phyloP scores from a whole-genome alignment of 1,140 invertebrate species.

The Plodia interpunctella region DNA sequence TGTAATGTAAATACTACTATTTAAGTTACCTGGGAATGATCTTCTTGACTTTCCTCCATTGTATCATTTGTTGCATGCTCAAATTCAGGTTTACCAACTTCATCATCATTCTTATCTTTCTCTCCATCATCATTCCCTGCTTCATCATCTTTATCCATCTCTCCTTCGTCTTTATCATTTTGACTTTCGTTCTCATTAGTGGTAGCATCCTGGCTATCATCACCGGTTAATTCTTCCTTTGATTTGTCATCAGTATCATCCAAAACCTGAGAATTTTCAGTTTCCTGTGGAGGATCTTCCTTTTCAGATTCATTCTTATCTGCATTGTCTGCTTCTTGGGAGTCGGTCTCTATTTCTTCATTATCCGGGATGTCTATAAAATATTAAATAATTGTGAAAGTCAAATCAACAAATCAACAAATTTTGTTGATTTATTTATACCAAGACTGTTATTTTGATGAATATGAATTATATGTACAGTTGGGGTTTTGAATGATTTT shows the following conservation, averaged over 20 bases:
- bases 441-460: too few relatives aligned
- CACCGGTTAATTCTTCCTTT: constrained; percentile 6
- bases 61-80: constrained; percentile 62
- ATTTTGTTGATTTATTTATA: too few relatives aligned
- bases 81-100: constrained; percentile 58
- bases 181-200: constrained; percentile 23
- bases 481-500: too few relatives aligned
- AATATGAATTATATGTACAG: too few relatives aligned
- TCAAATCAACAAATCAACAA: too few relatives aligned
- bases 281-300: neutral
- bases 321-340: neutral
- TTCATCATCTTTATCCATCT: constrained; percentile 4
- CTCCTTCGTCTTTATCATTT: constrained; percentile 27
- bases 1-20: neutral
- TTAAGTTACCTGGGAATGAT: constrained; percentile 59
- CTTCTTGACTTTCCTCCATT: constrained; percentile 59
- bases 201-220: constrained; percentile 7
- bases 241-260: constrained; percentile 2
- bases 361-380: neutral
- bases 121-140: neutral
- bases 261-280: neutral
- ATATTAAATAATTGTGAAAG: too few relatives aligned
- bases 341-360: too few relatives aligned
- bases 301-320: neutral
- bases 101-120: constrained; percentile 32